These are phyloP conservation scores for Medauroidea extradentata DNA, from an alignment of 1,140 invertebrate species.

Conservation along the genomic window DNA sequence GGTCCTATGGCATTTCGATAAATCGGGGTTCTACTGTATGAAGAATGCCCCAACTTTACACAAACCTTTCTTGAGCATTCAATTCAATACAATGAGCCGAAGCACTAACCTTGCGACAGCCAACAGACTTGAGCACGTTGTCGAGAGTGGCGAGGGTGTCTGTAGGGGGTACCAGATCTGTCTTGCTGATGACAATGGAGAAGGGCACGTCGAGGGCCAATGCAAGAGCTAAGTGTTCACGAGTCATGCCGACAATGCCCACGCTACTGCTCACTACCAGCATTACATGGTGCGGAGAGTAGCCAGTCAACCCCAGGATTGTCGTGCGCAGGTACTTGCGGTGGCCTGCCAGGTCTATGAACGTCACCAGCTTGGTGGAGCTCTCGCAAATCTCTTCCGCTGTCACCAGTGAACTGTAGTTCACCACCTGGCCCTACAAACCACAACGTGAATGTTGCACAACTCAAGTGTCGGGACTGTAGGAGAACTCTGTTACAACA, in stretches of 20 bases:
- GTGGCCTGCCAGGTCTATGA: slow-evolving; percentile 95
- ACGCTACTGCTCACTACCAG: slow-evolving; percentile 55
- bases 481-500: no score
- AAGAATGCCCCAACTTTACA: no score
- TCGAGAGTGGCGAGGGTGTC: slow-evolving; percentile 59
- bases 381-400: slow-evolving; percentile 92
- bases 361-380: slow-evolving; percentile 87
- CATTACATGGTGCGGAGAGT: slow-evolving; percentile 93
- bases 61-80: no score
- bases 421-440: slow-evolving; percentile 65
- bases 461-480: no score
- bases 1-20: no score
- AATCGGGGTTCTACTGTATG: no score
- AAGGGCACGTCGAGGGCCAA: slow-evolving; percentile 82
- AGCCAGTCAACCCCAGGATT: slow-evolving; percentile 88
- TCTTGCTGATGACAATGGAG: slow-evolving; percentile 88
- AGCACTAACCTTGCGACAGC: slow-evolving; percentile 58
- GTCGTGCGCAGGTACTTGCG: slow-evolving; percentile 95
- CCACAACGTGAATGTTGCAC: no score
- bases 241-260: slow-evolving; percentile 63
- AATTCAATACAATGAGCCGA: no score
- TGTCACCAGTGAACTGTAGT: slow-evolving; percentile 86
- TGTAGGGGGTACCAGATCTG: slow-evolving; percentile 64
- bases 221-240: slow-evolving; percentile 81
- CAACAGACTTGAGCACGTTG: slow-evolving; percentile 55